Evolutionary conservation across 1,140 invertebrate genomes (phyloP), one percentile per base, ranked within the genome.

Genomic region (Eriocheir sinensis): DNA sequence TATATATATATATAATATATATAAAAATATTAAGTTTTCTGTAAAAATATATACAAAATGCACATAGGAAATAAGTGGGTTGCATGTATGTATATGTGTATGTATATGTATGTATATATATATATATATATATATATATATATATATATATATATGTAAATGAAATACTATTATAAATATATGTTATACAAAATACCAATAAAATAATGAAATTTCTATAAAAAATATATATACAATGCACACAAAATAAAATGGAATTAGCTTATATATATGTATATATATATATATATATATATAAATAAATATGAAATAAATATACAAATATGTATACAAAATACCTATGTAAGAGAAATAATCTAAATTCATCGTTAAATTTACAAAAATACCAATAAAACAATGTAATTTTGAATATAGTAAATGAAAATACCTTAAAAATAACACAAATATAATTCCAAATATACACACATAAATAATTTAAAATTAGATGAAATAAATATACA

Each of bases 251-350:
- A n/a, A n/a, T n/a, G n/a, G 27, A 12, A 72, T 72, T 15, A 12
- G 27, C 27, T 15, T 72, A 72, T 72, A 72, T 72, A 72, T 72
- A 72, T 72, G 27, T 72, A 72, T 72, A 72, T 72, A 72, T 72
- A 72, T 72, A 72, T 72, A 72, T 72, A 72, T 72, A 72, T 72
- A 72, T 72, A 72, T 72, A 72, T 72, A 72, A 12, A 72, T 72
- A 72, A 12, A n/a, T n/a, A n/a, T n/a, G n/a, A n/a, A n/a, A n/a
- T n/a, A n/a, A n/a, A n/a, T n/a, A n/a, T n/a, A n/a, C n/a, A n/a
- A n/a, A n/a, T n/a, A n/a, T n/a, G n/a, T n/a, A n/a, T n/a, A n/a
- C n/a, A n/a, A n/a, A n/a, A 72, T 72, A 72, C 27, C 9, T 72
- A 72, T 72, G 27, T 72, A n/a, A n/a, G n/a, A n/a, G n/a, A n/a